These are phyloP conservation scores for Standfussiana lucernea DNA, from an alignment of 2,888 invertebrate species.

Conservation along the genomic window DNA sequence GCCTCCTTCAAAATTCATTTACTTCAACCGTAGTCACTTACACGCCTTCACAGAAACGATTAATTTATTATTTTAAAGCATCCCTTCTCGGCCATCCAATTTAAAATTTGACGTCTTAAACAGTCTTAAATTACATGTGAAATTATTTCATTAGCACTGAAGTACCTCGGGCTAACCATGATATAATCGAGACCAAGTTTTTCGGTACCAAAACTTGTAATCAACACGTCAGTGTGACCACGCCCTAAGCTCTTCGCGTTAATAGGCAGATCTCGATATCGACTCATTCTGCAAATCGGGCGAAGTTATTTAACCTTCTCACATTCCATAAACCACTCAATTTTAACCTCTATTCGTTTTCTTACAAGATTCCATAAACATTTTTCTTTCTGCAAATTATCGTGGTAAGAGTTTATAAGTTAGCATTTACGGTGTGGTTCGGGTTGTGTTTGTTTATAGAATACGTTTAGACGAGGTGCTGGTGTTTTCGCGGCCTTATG, in stretches of 20 bases:
- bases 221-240: conserved; percentile 86
- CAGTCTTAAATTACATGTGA: conserved; percentile 89
- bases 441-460: conserved; percentile 77
- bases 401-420: conserved; percentile 74
- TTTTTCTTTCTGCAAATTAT: conserved; percentile 15
- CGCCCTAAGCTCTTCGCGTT: conserved; percentile 86
- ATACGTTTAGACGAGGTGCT: conserved; percentile 65
- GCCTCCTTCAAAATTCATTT: conserved; percentile 80
- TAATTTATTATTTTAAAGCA: conserved; percentile 88
- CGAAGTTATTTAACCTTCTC: conserved; percentile 65
- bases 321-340: conserved; percentile 16
- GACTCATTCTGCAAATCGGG: conserved; percentile 80
- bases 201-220: conserved; percentile 86
- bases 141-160: conserved; percentile 89
- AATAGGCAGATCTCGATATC: conserved; percentile 87
- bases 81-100: conserved; percentile 90
- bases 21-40: conserved; percentile 77
- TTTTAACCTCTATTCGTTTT: conserved; percentile 58
- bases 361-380: conserved; percentile 22
- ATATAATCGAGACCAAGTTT: conserved; percentile 78
- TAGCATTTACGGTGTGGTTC: conserved; percentile 77
- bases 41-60: conserved; percentile 86
- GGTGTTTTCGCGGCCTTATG: conserved; percentile 44
- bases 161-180: conserved; percentile 77
- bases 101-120: conserved; percentile 91